phyloP scores from a whole-genome alignment of 2,888 invertebrate genomes.

The Campoplex capitator region DNA sequence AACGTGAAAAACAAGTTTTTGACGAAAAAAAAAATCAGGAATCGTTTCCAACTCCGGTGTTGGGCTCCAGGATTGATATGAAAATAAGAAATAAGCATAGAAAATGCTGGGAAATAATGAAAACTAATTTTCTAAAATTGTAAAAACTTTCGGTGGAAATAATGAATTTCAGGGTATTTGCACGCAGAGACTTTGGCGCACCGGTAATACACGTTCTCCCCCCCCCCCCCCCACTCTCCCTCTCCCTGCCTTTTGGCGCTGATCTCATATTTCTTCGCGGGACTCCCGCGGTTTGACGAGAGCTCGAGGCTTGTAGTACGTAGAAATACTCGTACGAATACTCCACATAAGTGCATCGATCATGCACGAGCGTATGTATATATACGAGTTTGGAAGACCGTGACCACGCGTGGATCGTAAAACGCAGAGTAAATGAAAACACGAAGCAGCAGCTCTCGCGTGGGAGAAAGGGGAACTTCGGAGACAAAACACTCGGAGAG shows the following conservation, averaged over 20 bases:
- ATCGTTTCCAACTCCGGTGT: too few species aligned
- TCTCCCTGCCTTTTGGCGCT: not conserved
- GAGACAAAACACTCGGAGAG: constrained; percentile 21
- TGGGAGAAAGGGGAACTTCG: not conserved
- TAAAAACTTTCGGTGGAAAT: not conserved
- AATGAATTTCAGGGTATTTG: not conserved
- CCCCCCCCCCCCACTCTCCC: too few species aligned
- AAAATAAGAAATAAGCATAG: not conserved
- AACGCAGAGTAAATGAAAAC: constrained; percentile 15
- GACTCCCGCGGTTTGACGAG: constrained; percentile 29
- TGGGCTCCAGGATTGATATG: too few species aligned
- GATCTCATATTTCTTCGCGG: constrained; percentile 25
- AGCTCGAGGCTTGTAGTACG: constrained; percentile 9
- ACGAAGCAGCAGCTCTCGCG: not conserved
- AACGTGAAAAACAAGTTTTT: too few species aligned
- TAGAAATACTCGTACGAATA: constrained; percentile 13
- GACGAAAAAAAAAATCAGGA: too few species aligned
- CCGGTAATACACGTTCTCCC: not conserved
- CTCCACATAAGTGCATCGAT: constrained; percentile 17
- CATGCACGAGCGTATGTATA: constrained; percentile 12
- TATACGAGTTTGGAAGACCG: constrained; percentile 28
- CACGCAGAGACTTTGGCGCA: not conserved
- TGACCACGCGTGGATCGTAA: constrained; percentile 36
- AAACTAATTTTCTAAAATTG: not conserved
- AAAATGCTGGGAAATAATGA: not conserved